A percentile compares a stretch with the other conserved stretches of the same genome.
These are phyloP conservation scores for Idaea biselata DNA, from an alignment of 2,888 invertebrate species.

Conservation along the genomic window DNA sequence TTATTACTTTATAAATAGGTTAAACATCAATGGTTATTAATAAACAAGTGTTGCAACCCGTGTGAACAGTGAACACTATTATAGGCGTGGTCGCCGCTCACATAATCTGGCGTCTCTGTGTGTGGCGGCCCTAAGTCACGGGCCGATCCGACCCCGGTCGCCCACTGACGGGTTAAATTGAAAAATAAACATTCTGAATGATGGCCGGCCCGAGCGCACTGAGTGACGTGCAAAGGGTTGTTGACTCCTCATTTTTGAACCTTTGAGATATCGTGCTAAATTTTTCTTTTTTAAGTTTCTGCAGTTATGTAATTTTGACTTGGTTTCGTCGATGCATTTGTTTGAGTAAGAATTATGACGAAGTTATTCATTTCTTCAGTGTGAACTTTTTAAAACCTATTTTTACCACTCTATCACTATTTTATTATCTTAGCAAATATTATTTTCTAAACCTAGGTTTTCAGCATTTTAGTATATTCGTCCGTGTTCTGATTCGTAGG, in stretches of 20 bases:
- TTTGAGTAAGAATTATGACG: background rate
- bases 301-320: conserved; percentile 7
- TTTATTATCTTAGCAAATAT: no score
- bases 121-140: conserved; percentile 77
- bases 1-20: background rate
- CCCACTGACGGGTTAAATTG: conserved; percentile 73
- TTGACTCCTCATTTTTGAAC: conserved; percentile 44
- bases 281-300: conserved; percentile 12
- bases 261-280: conserved; percentile 21
- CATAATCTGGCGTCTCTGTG: conserved; percentile 73
- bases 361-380: background rate
- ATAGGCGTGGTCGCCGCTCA: conserved; percentile 34
- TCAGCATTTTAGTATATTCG: no score
- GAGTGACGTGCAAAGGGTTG: conserved; percentile 51
- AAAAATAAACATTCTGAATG: conserved; percentile 78
- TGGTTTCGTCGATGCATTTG: background rate
- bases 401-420: no score
- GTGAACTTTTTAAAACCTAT: background rate
- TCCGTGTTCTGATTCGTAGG: no score
- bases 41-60: background rate
- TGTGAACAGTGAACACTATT: background rate
- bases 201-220: conserved; percentile 48
- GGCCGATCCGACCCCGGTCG: conserved; percentile 37
- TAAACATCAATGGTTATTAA: background rate
- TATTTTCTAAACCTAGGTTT: no score